Conservation (phyloP, 2,113 vertebrate species). For the Corythaixoides concolor region DNA sequence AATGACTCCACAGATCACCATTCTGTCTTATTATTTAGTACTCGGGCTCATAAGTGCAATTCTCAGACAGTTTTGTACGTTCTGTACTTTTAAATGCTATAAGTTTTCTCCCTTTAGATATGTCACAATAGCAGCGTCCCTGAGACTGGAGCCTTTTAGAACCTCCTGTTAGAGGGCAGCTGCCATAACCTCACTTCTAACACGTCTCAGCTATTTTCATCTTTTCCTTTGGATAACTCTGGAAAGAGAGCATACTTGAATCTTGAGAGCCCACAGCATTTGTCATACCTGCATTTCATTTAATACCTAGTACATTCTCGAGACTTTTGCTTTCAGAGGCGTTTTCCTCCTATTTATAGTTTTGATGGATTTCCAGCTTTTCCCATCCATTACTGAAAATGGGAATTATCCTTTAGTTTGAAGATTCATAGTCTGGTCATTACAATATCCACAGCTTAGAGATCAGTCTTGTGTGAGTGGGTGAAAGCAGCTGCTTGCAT, state of each 20-base stretch:
- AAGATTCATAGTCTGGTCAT: constrained; percentile 13
- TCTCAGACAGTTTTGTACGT: background rate
- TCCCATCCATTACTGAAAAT: constrained; percentile 4
- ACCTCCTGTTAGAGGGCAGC: background rate
- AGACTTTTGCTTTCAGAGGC: constrained; percentile 20
- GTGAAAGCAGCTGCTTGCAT: background rate
- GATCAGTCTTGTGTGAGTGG: background rate
- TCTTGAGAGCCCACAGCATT: background rate
- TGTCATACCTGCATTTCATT: background rate
- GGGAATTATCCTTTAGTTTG: constrained; percentile 54
- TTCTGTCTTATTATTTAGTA: background rate
- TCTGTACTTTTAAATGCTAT: background rate
- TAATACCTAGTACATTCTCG: background rate
- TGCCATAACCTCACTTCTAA: background rate
- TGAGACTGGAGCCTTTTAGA: background rate
- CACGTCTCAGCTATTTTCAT: background rate
- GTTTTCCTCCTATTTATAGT: background rate
- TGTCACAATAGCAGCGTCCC: background rate
- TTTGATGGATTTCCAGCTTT: constrained; percentile 50
- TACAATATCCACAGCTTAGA: background rate
- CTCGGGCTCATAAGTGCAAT: background rate
- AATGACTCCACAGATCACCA: background rate
- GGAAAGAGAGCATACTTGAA: background rate
- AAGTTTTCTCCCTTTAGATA: background rate
- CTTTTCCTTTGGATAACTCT: background rate